Evolutionary conservation across 2,797 vertebrate species (phyloP).

Genomic region (Odontamblyopus rebecca): DNA sequence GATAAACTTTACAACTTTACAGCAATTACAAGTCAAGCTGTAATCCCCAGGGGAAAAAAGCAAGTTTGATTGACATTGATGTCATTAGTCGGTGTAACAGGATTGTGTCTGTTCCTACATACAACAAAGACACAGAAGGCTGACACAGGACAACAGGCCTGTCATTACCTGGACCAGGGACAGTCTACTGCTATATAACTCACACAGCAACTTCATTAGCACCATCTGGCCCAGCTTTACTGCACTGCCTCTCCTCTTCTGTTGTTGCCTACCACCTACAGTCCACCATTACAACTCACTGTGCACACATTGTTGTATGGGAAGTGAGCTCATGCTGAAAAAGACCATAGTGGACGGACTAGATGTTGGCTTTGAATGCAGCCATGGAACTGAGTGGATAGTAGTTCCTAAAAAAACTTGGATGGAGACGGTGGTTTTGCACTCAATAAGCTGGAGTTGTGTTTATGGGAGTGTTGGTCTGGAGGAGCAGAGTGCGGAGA

Average conservation of each 20-base stretch:
- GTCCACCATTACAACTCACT: conserved; percentile 58
- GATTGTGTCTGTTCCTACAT: conserved; percentile 7
- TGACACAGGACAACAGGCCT: conserved; percentile 60
- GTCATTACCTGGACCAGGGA: conserved; percentile 63
- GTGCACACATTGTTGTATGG: conserved; percentile 56
- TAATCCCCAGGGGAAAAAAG: conserved; percentile 31
- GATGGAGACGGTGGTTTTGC: conserved; percentile 69
- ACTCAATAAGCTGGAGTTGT: conserved; percentile 71
- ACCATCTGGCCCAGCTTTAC: conserved; percentile 77
- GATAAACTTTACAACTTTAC: too few relatives aligned
- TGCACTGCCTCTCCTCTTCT: conserved; percentile 59
- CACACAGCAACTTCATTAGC: conserved; percentile 69
- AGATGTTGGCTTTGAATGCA: conserved; percentile 56
- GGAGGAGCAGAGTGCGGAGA: conserved; percentile 54
- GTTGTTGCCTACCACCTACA: conserved; percentile 64
- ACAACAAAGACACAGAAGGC: conserved; percentile 29
- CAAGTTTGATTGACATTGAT: conserved; percentile 13
- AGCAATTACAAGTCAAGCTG: conserved; percentile 15
- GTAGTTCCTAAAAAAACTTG: conserved; percentile 53
- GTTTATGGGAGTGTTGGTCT: conserved; percentile 68
- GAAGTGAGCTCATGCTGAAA: conserved; percentile 61
- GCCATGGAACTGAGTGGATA: conserved; percentile 51
- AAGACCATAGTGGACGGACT: conserved; percentile 43
- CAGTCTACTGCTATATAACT: conserved; percentile 55
- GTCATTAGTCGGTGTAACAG: conserved; percentile 5